These are phyloP conservation scores for Stictonetta naevosa DNA, from an alignment of 2,113 vertebrate genomes.

Conservation along the genomic window DNA sequence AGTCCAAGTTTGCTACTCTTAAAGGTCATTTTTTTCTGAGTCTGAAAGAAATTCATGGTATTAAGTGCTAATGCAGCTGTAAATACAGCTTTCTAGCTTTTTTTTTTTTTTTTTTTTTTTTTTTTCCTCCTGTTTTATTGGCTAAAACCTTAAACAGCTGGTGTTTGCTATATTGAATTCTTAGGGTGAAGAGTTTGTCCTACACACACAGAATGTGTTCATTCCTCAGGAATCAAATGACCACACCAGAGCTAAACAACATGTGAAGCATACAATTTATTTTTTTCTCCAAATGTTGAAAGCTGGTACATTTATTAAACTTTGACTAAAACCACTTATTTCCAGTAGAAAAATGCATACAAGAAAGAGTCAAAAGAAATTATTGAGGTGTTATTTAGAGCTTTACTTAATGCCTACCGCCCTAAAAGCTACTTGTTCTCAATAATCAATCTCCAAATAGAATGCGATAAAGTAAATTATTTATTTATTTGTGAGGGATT, in stretches of 20 bases:
- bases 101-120: not conserved
- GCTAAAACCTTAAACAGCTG: constrained; percentile 72
- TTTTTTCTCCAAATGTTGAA: constrained; percentile 77
- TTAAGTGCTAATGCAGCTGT: constrained; percentile 62
- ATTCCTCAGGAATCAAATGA: constrained; percentile 78
- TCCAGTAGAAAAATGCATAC: constrained; percentile 27
- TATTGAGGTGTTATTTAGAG: not conserved
- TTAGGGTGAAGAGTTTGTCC: constrained; percentile 74
- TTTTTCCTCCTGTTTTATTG: constrained; percentile 36
- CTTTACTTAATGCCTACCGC: not conserved
- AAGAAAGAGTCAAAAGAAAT: not conserved
- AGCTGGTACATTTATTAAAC: constrained; percentile 63
- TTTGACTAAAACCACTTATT: constrained; percentile 12
- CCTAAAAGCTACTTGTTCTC: not conserved
- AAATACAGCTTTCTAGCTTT: constrained; percentile 47
- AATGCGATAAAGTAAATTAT: not conserved
- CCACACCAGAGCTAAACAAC: constrained; percentile 72
- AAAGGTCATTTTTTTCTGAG: constrained; percentile 16
- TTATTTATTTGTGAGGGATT: not conserved
- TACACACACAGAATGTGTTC: constrained; percentile 58
- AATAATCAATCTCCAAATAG: not conserved
- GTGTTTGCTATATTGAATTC: constrained; percentile 71
- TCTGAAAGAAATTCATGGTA: constrained; percentile 41
- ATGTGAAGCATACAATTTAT: constrained; percentile 62
- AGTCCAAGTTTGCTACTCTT: constrained; percentile 16